Conservation (phyloP, 2,113 vertebrate species). For the Tympanuchus pallidicinctus region DNA sequence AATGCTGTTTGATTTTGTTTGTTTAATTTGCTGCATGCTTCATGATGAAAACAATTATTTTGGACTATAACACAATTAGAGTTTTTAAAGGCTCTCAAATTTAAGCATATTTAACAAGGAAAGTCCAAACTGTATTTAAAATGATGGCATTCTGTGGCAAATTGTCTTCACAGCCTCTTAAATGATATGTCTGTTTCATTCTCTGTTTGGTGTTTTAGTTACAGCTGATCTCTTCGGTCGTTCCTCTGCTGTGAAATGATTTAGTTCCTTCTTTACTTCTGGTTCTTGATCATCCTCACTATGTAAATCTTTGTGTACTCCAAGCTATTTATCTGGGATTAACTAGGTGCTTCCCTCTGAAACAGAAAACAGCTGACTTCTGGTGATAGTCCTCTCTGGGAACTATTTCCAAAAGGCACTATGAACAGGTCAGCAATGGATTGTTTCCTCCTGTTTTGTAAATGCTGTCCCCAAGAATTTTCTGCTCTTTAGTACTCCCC, state of each 20-base stretch:
- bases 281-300: neutral
- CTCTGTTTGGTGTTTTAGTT: neutral
- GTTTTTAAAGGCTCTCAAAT: neutral
- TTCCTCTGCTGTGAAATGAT: neutral
- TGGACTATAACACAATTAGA: neutral
- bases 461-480: neutral
- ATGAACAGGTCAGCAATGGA: neutral
- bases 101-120: neutral
- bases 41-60: neutral
- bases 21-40: neutral
- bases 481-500: rapidly evolving
- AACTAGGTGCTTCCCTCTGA: neutral
- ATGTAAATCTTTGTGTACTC: neutral
- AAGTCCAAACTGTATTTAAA: neutral
- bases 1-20: neutral
- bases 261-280: neutral
- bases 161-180: neutral
- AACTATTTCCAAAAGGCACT: neutral
- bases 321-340: neutral
- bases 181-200: neutral
- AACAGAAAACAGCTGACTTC: neutral
- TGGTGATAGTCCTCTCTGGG: neutral
- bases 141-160: neutral
- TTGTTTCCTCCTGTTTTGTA: neutral
- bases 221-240: neutral